Evolutionary conservation across 2,113 vertebrate genomes (phyloP), one percentile per base, ranked within the genome.

Genomic region (Perca schrenkii): DNA sequence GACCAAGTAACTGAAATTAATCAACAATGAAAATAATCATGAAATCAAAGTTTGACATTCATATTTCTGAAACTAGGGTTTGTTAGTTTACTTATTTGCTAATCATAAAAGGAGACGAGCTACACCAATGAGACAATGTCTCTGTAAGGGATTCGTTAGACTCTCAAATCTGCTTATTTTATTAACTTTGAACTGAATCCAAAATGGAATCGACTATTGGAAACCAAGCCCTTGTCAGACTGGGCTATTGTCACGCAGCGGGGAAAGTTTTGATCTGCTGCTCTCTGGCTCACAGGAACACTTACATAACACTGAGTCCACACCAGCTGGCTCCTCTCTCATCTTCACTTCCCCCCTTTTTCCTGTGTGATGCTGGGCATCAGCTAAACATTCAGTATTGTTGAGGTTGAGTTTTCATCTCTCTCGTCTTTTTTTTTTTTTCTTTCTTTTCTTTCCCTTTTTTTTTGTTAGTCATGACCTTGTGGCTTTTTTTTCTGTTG

Each of bases 311-410:
- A 60, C 4, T 14, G 46, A 76, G 68, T 79, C 74, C 83, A 78
- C 82, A 86, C 74, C 91, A 89, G 91, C 84, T 92, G 91, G 85
- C 77, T 86, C 61, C 71, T 70, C 78, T 91, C 89, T 88, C 86
- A 77, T 83, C 87, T 61, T 57, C n/a, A 57, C 73, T 15, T 43
- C 70, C 86, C 46, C 60, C 69, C 11, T 21, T 79, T 79, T 85
- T 80, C 86, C 77, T 80, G 47, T 69, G 61, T 52, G 53, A 82
- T 36, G 57, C 52, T 52, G 67, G 78, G 63, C 80, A 86, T 86
- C 57, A 68, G 84, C 52, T 65, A 78, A 91, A 88, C 85, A 77
- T 72, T 63, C n/a, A 58, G 6, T 72, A 49, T 40, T 77, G n/a
- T 50, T 77, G 15, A 61, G 46, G 56, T 40, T 40, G 40, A 43